Conservation (phyloP, 2,113 vertebrate species). For the Steatornis caripensis region DNA sequence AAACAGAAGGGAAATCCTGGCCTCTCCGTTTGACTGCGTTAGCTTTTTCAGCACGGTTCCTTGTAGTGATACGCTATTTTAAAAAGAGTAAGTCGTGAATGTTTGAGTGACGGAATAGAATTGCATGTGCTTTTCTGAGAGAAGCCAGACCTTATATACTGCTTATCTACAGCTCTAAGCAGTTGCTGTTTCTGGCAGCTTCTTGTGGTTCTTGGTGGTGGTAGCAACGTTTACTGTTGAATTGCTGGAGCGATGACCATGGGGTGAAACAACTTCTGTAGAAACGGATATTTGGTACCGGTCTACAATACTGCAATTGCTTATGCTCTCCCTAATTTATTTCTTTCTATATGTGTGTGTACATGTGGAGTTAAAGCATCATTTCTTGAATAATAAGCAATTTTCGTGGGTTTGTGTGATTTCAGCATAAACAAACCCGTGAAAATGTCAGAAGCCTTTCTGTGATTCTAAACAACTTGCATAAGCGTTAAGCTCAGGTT, state of each 20-base stretch:
- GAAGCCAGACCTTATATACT: neutral
- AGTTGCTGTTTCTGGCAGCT: neutral
- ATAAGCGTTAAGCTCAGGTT: neutral
- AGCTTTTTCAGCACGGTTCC: neutral
- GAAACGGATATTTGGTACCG: neutral
- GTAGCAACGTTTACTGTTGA: neutral
- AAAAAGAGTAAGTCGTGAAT: neutral
- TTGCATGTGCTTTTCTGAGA: neutral
- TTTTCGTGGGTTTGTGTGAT: neutral
- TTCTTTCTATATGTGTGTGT: neutral
- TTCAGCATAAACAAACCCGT: neutral
- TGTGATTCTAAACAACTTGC: neutral
- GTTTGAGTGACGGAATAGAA: neutral
- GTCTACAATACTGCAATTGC: neutral
- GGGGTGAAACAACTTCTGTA: neutral
- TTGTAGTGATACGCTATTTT: neutral
- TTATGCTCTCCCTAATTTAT: neutral
- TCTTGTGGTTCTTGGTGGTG: neutral
- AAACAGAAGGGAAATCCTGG: neutral
- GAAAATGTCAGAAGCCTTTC: neutral
- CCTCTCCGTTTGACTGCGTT: neutral
- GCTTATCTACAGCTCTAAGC: neutral
- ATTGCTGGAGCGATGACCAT: neutral
- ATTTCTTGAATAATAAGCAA: neutral
- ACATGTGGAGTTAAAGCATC: neutral